Percentiles rank a stretch among this genome's conserved stretches.
These are phyloP conservation scores for Sesia bembeciformis DNA, from an alignment of 2,888 invertebrate genomes.

Conservation along the genomic window DNA sequence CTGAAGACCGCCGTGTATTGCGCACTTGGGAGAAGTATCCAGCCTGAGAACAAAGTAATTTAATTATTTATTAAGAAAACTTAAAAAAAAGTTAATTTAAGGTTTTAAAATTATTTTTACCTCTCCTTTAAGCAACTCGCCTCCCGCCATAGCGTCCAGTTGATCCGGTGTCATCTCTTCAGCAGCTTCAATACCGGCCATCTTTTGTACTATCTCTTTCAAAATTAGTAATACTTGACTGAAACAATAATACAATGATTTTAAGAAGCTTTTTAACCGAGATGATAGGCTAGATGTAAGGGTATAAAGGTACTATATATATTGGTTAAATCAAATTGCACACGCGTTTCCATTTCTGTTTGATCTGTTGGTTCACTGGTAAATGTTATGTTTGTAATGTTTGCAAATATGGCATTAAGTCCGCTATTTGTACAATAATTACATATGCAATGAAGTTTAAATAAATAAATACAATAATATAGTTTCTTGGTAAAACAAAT, in stretches of 20 bases:
- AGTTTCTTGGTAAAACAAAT: too few relatives aligned
- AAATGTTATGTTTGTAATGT: too few relatives aligned
- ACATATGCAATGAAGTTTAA: too few relatives aligned
- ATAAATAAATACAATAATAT: too few relatives aligned
- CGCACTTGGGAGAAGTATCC: constrained; percentile 98
- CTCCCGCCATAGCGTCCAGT: constrained; percentile 96
- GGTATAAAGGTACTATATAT: too few relatives aligned
- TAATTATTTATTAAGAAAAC: not conserved
- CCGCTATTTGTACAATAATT: too few relatives aligned
- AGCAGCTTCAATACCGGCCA: constrained; percentile 98
- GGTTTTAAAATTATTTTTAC: constrained; percentile 53
- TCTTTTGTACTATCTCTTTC: constrained; percentile 98
- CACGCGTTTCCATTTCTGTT: too few relatives aligned
- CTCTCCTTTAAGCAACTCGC: constrained; percentile 95
- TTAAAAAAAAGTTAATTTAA: not conserved
- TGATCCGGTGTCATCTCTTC: constrained; percentile 98
- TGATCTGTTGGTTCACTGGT: too few relatives aligned
- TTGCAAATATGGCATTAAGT: too few relatives aligned
- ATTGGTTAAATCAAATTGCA: too few relatives aligned
- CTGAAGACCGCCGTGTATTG: constrained; percentile 96
- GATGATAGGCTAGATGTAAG: too few relatives aligned
- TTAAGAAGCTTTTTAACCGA: too few relatives aligned
- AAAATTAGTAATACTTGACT: constrained; percentile 93
- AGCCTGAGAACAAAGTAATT: constrained; percentile 74
- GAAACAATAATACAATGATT: constrained; percentile 10